phyloP scores from a whole-genome alignment of 53 echinoderm and acorn worm species.

The Echinometra lucunter region DNA sequence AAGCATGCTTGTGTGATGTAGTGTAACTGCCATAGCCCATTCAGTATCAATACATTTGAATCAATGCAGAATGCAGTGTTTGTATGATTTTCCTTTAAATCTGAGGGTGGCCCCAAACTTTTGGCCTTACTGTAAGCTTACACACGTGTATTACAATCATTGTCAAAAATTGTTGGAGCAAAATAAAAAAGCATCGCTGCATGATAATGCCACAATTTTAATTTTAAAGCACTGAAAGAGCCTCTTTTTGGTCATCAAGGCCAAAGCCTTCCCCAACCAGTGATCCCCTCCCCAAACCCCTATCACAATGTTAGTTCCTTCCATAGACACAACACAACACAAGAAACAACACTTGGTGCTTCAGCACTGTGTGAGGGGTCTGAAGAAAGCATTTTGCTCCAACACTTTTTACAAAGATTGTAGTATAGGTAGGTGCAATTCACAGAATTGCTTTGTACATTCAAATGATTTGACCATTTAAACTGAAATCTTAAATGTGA shows the following conservation, averaged over 20 bases:
- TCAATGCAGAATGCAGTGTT: conserved; percentile 42
- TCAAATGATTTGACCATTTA: conserved; percentile 42
- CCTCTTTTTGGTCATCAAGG: conserved; percentile 38
- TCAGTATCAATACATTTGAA: conserved; percentile 42
- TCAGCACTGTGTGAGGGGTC: conserved; percentile 18
- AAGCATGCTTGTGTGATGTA: too few relatives aligned
- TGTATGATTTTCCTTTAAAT: conserved; percentile 42
- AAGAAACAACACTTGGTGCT: conserved; percentile 29
- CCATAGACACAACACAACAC: conserved; percentile 29
- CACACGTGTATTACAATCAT: conserved; percentile 37
- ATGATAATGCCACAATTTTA: conserved; percentile 42
- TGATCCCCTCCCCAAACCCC: conserved; percentile 42
- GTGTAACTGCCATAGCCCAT: too few relatives aligned
- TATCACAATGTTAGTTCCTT: too few relatives aligned
- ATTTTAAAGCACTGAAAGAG: conserved; percentile 42
- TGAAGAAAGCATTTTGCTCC: conserved; percentile 32
- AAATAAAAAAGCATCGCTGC: conserved; percentile 42
- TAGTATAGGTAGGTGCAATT: conserved; percentile 37
- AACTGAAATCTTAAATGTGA: conserved; percentile 11
- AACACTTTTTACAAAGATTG: conserved; percentile 37
- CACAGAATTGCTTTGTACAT: conserved; percentile 25
- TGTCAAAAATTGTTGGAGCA: too few relatives aligned
- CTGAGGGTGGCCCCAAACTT: too few relatives aligned
- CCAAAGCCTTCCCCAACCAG: conserved; percentile 42
- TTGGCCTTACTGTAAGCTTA: conserved; percentile 38